phyloP scores from a whole-genome alignment of 2,113 vertebrate genomes.

The Anolis sagrei region DNA sequence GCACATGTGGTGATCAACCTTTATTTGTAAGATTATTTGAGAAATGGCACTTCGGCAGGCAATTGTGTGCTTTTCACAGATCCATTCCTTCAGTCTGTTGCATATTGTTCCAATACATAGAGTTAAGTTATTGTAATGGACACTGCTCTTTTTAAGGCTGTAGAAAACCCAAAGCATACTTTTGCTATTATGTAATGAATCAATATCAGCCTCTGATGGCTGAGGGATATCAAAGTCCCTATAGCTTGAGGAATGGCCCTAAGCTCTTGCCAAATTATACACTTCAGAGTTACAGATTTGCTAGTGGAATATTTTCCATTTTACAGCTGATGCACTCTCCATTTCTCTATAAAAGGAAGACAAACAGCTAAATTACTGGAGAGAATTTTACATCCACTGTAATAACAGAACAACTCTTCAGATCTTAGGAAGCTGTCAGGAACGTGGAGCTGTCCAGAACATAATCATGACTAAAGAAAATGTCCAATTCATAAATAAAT shows the following conservation, averaged over 20 bases:
- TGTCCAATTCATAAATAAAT: slow-evolving; percentile 26
- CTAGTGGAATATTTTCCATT: slow-evolving; percentile 55
- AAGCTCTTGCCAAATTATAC: slow-evolving; percentile 60
- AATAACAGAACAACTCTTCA: not conserved
- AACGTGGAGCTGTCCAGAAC: slow-evolving; percentile 11
- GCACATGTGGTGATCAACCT: slow-evolving; percentile 16
- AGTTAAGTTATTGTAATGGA: not conserved
- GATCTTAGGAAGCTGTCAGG: slow-evolving; percentile 4
- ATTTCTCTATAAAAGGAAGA: slow-evolving; percentile 47
- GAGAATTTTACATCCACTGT: slow-evolving; percentile 50
- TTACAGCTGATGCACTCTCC: slow-evolving; percentile 37
- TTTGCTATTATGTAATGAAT: slow-evolving; percentile 41
- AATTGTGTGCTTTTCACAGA: slow-evolving; percentile 28
- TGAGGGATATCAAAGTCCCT: slow-evolving; percentile 53
- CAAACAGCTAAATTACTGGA: slow-evolving; percentile 46
- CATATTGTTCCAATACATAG: slow-evolving; percentile 1
- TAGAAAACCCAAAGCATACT: slow-evolving; percentile 49
- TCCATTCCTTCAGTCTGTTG: not conserved
- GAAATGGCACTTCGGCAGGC: not conserved
- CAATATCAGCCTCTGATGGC: slow-evolving; percentile 47
- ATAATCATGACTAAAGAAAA: slow-evolving; percentile 40
- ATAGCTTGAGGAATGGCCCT: slow-evolving; percentile 52
- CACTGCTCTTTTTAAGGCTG: not conserved
- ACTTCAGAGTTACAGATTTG: slow-evolving; percentile 56
- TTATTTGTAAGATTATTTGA: slow-evolving; percentile 24